phyloP scores from a whole-genome alignment of 2,797 vertebrate genomes.

The Enteromius trimaculatus region DNA sequence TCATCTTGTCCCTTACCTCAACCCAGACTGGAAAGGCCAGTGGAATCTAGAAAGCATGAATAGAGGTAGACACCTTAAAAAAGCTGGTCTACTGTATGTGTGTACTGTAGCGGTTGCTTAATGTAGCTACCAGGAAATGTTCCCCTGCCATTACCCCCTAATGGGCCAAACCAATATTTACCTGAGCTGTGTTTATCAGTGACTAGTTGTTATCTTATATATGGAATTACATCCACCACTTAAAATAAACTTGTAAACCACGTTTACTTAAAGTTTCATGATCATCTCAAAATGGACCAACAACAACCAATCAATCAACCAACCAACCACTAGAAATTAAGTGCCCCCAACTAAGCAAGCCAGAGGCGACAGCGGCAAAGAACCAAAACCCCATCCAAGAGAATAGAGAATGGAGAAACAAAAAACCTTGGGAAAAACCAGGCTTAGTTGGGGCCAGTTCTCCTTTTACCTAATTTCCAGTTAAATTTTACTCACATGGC shows the following conservation, averaged over 20 bases:
- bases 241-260: slow-evolving; percentile 11
- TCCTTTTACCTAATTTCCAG: too few relatives aligned
- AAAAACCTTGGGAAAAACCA: too few relatives aligned
- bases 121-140: slow-evolving; percentile 7
- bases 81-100: slow-evolving; percentile 41
- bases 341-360: too few relatives aligned
- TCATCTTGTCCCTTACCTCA: slow-evolving; percentile 17
- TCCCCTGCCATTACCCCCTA: slow-evolving; percentile 1
- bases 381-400: too few relatives aligned
- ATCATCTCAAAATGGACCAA: neutral
- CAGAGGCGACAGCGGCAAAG: too few relatives aligned
- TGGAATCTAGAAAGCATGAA: slow-evolving; percentile 4
- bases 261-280: slow-evolving; percentile 21
- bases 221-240: neutral
- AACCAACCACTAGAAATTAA: too few relatives aligned
- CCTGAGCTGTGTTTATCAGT: neutral
- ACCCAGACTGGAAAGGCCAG: slow-evolving; percentile 57
- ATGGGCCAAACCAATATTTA: slow-evolving; percentile 36
- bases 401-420: too few relatives aligned
- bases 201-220: slow-evolving; percentile 22
- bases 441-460: too few relatives aligned
- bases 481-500: too few relatives aligned
- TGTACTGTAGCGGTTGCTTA: slow-evolving; percentile 29
- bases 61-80: neutral
- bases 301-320: neutral